Evolutionary conservation across 2,888 invertebrate genomes (phyloP).

Genomic region (Netelia fuscicornis): DNA sequence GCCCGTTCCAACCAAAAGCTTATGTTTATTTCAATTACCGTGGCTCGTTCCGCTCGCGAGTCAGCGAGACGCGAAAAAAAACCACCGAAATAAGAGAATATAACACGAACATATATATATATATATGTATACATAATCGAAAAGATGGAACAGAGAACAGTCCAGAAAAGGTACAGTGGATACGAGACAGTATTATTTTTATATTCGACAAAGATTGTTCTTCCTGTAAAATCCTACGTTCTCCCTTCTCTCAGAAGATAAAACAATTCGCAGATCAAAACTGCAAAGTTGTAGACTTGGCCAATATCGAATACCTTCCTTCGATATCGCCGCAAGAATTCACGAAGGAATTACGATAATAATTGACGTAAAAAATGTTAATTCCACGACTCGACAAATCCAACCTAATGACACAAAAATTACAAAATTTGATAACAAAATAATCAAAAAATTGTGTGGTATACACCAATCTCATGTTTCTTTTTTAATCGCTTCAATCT

Average conservation of each 20-base stretch:
- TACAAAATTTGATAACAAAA: neutral
- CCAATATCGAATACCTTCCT: constrained; percentile 41
- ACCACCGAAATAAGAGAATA: constrained; percentile 68
- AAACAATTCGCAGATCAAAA: constrained; percentile 18
- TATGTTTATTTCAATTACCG: constrained; percentile 79
- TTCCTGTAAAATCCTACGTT: constrained; percentile 29
- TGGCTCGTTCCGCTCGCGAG: constrained; percentile 64
- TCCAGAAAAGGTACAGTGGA: constrained; percentile 41
- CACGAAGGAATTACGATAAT: constrained; percentile 18
- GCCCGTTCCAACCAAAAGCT: constrained; percentile 74
- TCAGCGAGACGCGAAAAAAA: constrained; percentile 46
- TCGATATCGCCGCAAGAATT: neutral
- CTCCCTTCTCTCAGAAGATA: constrained; percentile 21
- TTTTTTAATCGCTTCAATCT: too few species aligned
- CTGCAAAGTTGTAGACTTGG: constrained; percentile 29
- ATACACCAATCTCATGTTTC: neutral
- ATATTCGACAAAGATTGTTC: constrained; percentile 52
- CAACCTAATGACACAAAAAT: neutral
- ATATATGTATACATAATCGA: constrained; percentile 20
- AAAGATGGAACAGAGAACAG: constrained; percentile 39
- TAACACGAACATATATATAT: constrained; percentile 34
- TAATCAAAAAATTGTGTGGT: neutral
- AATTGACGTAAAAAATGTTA: constrained; percentile 38
- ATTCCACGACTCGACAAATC: constrained; percentile 20
- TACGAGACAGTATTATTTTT: constrained; percentile 40